A percentile compares a stretch with the other conserved stretches of the same genome.
Conservation (phyloP, 2,888 invertebrate genomes). For the Pycnomerus fuliginosus region DNA sequence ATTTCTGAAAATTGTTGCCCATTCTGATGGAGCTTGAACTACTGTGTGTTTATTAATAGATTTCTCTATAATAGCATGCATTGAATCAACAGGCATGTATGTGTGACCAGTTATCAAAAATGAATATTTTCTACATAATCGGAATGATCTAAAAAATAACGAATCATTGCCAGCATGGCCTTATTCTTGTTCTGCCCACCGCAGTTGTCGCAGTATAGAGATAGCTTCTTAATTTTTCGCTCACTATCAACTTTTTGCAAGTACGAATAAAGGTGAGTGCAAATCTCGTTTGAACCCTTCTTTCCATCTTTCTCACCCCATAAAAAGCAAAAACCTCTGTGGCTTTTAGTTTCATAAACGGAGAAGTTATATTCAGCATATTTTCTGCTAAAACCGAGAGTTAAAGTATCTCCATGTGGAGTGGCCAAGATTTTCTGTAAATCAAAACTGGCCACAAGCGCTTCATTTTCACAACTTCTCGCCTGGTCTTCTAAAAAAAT, state of each 20-base stretch:
- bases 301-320: slow-evolving; percentile 34
- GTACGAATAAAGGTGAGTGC: slow-evolving; percentile 28
- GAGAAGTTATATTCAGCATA: slow-evolving; percentile 38
- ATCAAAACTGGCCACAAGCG: slow-evolving; percentile 22
- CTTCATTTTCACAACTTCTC: slow-evolving; percentile 5
- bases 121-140: slow-evolving; percentile 25
- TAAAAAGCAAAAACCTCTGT: slow-evolving; percentile 32
- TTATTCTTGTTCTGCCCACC: slow-evolving; percentile 28
- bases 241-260: slow-evolving; percentile 31
- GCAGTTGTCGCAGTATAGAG: slow-evolving; percentile 24
- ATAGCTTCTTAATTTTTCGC: neutral
- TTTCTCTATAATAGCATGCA: slow-evolving; percentile 38
- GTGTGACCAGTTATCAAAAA: slow-evolving; percentile 37
- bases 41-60: slow-evolving; percentile 28
- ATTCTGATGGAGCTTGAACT: slow-evolving; percentile 40
- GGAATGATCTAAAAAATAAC: slow-evolving; percentile 27
- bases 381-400: slow-evolving; percentile 33
- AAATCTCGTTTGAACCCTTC: slow-evolving; percentile 26
- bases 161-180: slow-evolving; percentile 16
- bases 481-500: neutral
- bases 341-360: slow-evolving; percentile 32
- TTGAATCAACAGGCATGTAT: slow-evolving; percentile 41
- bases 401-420: slow-evolving; percentile 31
- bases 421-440: slow-evolving; percentile 34
- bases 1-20: slow-evolving; percentile 31